A percentile compares a stretch with the other conserved stretches of the same genome.
phyloP scores from a whole-genome alignment of 2,888 invertebrate genomes.

The Acanthopleura granulata region DNA sequence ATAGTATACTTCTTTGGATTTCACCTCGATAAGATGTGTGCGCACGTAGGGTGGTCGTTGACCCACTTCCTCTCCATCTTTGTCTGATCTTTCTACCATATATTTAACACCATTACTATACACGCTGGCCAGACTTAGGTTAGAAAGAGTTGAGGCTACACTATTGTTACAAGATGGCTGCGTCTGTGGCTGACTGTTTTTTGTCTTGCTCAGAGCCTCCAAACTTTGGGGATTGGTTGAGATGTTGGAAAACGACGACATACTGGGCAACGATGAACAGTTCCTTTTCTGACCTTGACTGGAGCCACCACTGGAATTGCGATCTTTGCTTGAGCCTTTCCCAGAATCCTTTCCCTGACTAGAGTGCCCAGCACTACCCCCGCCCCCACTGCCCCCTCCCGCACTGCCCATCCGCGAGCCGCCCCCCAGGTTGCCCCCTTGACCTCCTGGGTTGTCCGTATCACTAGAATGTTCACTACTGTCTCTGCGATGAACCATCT shows the following conservation, averaged over 20 bases:
- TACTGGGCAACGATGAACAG: not conserved
- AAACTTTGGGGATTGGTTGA: not conserved
- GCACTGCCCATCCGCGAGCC: slow-evolving; percentile 20
- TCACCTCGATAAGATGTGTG: slow-evolving; percentile 18
- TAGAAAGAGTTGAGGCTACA: slow-evolving; percentile 45
- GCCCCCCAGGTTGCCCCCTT: slow-evolving; percentile 37
- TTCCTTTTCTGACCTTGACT: slow-evolving; percentile 43
- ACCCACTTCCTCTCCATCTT: slow-evolving; percentile 27
- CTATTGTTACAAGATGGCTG: slow-evolving; percentile 38
- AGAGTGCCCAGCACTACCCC: slow-evolving; percentile 29
- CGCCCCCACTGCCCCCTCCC: slow-evolving; percentile 33
- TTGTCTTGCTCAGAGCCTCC: not conserved
- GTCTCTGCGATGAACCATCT: slow-evolving; percentile 62
- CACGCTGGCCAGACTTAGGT: slow-evolving; percentile 43
- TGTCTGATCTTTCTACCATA: slow-evolving; percentile 44
- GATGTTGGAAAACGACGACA: slow-evolving; percentile 6
- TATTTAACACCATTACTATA: slow-evolving; percentile 49
- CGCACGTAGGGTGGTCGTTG: slow-evolving; percentile 12
- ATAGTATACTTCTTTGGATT: slow-evolving; percentile 5
- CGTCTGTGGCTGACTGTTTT: slow-evolving; percentile 12
- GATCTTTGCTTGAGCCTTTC: slow-evolving; percentile 39
- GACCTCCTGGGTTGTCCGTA: slow-evolving; percentile 63
- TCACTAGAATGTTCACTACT: slow-evolving; percentile 69
- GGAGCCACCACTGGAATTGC: slow-evolving; percentile 41
- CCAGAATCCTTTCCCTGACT: slow-evolving; percentile 30